A percentile compares a stretch with the other conserved stretches of the same genome.
These are phyloP conservation scores for Dendroctonus valens DNA, from an alignment of 1,140 invertebrate genomes.

Conservation along the genomic window DNA sequence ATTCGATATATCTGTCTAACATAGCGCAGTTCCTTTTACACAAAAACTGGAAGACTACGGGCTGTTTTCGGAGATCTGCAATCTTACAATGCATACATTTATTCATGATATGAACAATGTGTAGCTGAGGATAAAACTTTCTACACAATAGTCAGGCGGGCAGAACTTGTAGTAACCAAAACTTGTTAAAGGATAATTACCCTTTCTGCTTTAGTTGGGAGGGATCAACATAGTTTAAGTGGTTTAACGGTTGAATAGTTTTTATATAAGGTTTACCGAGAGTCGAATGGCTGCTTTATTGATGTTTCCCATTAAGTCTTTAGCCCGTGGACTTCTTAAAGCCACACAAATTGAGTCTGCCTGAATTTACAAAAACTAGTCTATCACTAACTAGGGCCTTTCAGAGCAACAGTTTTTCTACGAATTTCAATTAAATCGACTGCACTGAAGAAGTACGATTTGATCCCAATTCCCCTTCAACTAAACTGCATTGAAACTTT, in stretches of 20 bases:
- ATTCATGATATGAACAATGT: constrained; percentile 19
- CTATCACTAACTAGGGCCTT: too few species aligned
- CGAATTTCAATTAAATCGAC: too few species aligned
- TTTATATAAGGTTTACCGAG: constrained; percentile 18
- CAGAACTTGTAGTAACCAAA: constrained; percentile 24
- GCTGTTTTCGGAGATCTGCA: neutral
- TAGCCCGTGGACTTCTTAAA: too few species aligned
- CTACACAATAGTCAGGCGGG: constrained; percentile 18
- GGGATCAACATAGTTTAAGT: constrained; percentile 29
- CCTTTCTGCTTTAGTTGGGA: constrained; percentile 23
- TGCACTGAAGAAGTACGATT: too few species aligned
- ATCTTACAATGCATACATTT: constrained; percentile 6
- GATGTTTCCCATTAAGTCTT: constrained; percentile 15
- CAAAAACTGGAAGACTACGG: too few species aligned
- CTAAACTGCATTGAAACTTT: too few species aligned
- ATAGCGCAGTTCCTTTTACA: too few species aligned
- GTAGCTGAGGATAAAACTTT: constrained; percentile 12
- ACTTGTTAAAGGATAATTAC: constrained; percentile 30
- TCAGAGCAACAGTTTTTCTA: too few species aligned
- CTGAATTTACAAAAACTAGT: too few species aligned
- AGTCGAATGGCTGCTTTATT: constrained; percentile 10
- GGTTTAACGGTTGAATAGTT: constrained; percentile 31
- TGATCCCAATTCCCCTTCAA: neutral
- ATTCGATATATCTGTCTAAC: too few species aligned
- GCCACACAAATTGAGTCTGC: too few species aligned